These are phyloP conservation scores for Sorex fumeus DNA, from an alignment of 2,113 vertebrate genomes.

Conservation along the genomic window DNA sequence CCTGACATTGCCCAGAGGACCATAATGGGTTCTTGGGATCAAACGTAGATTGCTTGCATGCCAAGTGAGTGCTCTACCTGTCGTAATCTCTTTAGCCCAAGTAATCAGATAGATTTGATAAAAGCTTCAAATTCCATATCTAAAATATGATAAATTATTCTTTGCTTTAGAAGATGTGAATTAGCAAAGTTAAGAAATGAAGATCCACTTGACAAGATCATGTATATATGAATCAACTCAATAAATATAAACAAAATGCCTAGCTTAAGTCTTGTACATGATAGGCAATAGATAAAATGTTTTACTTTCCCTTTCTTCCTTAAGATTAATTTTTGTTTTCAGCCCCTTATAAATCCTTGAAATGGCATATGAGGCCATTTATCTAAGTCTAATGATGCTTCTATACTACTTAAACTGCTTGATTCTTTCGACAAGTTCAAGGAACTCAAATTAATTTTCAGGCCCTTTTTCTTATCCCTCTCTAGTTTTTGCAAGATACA, in stretches of 20 bases:
- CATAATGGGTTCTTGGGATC: too few relatives aligned
- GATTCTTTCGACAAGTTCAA: not conserved
- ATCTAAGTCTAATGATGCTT: not conserved
- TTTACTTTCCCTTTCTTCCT: conserved; percentile 7
- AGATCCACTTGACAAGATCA: not conserved
- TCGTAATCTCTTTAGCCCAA: too few relatives aligned
- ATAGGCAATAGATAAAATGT: not conserved
- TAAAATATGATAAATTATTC: too few relatives aligned
- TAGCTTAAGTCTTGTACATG: not conserved
- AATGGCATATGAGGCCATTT: not conserved
- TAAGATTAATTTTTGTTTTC: conserved; percentile 43
- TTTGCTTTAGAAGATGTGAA: not conserved
- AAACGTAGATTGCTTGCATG: too few relatives aligned
- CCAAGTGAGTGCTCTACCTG: too few relatives aligned
- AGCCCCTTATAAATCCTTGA: not conserved
- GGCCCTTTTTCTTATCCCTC: not conserved
- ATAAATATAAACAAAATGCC: not conserved
- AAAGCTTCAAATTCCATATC: too few relatives aligned
- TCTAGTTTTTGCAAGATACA: not conserved
- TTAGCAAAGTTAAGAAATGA: conserved; percentile 24
- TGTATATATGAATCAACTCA: conserved; percentile 9
- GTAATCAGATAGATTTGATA: too few relatives aligned
- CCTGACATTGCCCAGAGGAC: too few relatives aligned
- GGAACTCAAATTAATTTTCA: not conserved
- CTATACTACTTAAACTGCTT: not conserved